phyloP scores from a whole-genome alignment of 2,888 invertebrate genomes.

The Euproctis similis region DNA sequence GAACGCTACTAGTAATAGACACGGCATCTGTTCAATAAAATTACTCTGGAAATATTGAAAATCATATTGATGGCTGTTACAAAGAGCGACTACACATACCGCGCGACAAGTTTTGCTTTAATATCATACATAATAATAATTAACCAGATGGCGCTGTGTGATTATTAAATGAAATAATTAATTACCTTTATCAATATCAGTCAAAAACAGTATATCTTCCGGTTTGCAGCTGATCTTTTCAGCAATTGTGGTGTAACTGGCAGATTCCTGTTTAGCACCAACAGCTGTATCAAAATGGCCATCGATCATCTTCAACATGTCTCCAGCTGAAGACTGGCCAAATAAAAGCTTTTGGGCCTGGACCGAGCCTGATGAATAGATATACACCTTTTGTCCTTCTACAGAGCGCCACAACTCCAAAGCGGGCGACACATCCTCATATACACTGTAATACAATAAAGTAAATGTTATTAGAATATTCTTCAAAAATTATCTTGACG shows the following conservation, averaged over 20 bases:
- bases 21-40: too few species aligned
- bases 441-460: conserved; percentile 79
- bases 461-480: too few species aligned
- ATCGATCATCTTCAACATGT: conserved; percentile 82
- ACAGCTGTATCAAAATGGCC: conserved; percentile 91
- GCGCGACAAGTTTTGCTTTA: too few species aligned
- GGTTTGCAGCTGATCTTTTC: conserved; percentile 78
- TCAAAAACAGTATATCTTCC: conserved; percentile 87
- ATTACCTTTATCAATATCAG: conserved; percentile 89
- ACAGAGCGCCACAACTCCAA: conserved; percentile 82
- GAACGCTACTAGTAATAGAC: too few species aligned
- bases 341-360: conserved; percentile 93
- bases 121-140: too few species aligned
- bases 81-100: too few species aligned
- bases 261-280: conserved; percentile 85
- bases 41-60: too few species aligned
- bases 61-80: too few species aligned
- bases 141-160: too few species aligned
- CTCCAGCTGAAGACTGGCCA: conserved; percentile 83
- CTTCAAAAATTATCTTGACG: too few species aligned
- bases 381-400: conserved; percentile 81
- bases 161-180: too few species aligned
- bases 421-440: conserved; percentile 86
- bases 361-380: conserved; percentile 95
- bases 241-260: conserved; percentile 87